Evolutionary conservation across 1,140 invertebrate species (phyloP).

Genomic region (Vollenhovia emeryi): DNA sequence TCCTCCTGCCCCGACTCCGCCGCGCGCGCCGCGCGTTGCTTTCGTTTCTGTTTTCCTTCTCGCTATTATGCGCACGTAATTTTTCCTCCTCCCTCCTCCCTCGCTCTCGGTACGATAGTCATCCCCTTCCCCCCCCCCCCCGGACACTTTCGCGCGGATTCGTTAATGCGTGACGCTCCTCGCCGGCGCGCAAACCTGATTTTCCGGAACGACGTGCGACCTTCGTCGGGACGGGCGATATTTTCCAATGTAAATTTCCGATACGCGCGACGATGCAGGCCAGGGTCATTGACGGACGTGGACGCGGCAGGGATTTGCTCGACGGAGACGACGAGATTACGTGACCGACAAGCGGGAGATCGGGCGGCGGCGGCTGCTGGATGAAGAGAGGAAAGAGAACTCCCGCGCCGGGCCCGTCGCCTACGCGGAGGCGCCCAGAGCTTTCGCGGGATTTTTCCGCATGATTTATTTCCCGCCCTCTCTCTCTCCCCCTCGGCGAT

Average conservation of each 20-base stretch:
- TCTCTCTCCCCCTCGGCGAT: neutral
- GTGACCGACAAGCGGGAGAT: conserved; percentile 17
- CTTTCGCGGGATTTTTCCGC: conserved; percentile 18
- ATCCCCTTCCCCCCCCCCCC: no score
- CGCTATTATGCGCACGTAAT: neutral
- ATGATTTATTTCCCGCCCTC: neutral
- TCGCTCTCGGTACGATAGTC: neutral
- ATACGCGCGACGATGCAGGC: conserved; percentile 5
- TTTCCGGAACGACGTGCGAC: conserved; percentile 37
- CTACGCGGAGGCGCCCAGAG: neutral
- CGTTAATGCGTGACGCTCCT: neutral
- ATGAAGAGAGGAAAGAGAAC: neutral
- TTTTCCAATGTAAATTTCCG: conserved; percentile 60
- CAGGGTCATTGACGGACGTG: conserved; percentile 38
- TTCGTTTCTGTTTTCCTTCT: conserved; percentile 1
- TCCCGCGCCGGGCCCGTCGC: neutral
- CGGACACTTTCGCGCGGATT: conserved; percentile 21
- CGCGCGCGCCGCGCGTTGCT: no score
- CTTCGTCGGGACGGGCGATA: neutral
- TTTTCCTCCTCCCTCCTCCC: no score
- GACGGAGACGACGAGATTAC: conserved; percentile 55
- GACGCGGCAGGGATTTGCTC: conserved; percentile 6
- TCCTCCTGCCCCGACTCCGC: no score
- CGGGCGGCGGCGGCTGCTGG: neutral
- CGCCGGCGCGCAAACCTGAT: conserved; percentile 38